Base-by-base conservation (phyloP, 2,888 invertebrate genomes). In the Slavum lentiscoides region DNA sequence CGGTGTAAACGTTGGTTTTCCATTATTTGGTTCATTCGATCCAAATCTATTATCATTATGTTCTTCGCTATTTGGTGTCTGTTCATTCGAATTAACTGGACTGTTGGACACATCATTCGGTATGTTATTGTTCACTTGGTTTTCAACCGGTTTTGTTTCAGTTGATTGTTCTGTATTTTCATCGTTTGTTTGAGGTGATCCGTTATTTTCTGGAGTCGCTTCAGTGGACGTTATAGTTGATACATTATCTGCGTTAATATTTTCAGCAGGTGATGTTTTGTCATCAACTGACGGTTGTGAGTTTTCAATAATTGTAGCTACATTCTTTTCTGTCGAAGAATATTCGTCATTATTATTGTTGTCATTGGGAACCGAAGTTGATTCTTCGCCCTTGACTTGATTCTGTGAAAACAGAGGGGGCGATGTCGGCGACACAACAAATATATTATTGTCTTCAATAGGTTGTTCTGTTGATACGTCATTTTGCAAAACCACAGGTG, bases 371-470 rank as follows among this genome's bases (percentile, higher is more conserved):
- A n/a, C 23, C 17, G 66, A 67, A 21, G 37, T 21, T 9, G 62
- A 15, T 15, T 73, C 73, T 4, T 66, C 39, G 11, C 49, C 74
- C n/a, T 72, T 81, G n/a, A 80, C n/a, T 76, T 81, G 82, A 21
- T 77, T 70, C 15, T 72, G n/a, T 0, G 68, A 59, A 23, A 61
- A 74, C 9, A 69, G 21, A 0, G 80, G 70, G 1, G 80, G 64
- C 15, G 72, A 64, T 2, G 72, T 58, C 2, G 80, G 64, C 9
- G 64, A 58, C 7, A 80, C 43, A 5, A 80, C 30, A 66, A 70
- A 70, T 70, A 80, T 64, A 55, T 66, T 62, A 62, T 69, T 39
- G 7, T 72, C 39, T 6, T 70, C 64, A 9, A n/a, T 53, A 6
- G 72, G 64, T 15, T 80, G 80, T 72, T 72, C 80, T 15, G 70